Percentiles rank a stretch among this genome's conserved stretches.
Conservation (phyloP, 1,140 invertebrate species). For the Gryllus bimaculatus region DNA sequence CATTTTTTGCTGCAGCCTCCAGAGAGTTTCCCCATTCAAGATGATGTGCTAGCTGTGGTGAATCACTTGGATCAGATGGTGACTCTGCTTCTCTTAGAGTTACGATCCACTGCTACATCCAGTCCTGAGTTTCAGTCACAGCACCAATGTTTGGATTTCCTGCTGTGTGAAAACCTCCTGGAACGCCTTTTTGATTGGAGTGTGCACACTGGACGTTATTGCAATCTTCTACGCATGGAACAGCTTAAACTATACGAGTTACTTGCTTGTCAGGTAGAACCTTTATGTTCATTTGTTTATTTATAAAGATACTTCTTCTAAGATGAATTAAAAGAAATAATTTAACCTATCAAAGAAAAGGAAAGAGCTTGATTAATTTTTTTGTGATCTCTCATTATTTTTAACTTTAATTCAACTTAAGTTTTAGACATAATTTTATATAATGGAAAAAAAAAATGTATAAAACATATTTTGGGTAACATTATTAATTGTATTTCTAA, state of each 20-base stretch:
- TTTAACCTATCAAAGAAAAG: too few species aligned
- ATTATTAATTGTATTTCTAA: too few species aligned
- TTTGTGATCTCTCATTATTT: too few species aligned
- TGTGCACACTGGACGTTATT: slow-evolving; percentile 57
- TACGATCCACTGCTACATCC: slow-evolving; percentile 39
- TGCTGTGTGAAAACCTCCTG: slow-evolving; percentile 66
- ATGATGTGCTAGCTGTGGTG: slow-evolving; percentile 81
- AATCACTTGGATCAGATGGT: slow-evolving; percentile 89
- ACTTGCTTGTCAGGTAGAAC: slow-evolving; percentile 31
- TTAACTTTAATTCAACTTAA: too few species aligned
- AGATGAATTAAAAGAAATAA: too few species aligned
- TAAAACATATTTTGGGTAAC: too few species aligned
- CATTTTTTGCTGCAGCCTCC: slow-evolving; percentile 29
- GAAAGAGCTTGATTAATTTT: too few species aligned
- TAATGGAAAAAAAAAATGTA: too few species aligned
- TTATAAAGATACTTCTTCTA: too few species aligned
- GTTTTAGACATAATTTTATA: too few species aligned
- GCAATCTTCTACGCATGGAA: slow-evolving; percentile 70
- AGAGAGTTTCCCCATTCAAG: slow-evolving; percentile 47
- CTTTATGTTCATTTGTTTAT: not conserved
- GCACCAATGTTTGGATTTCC: slow-evolving; percentile 61
- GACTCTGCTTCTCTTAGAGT: slow-evolving; percentile 76
- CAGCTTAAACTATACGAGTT: slow-evolving; percentile 74
- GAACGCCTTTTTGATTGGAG: slow-evolving; percentile 72
- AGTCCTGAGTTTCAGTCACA: slow-evolving; percentile 35